These are phyloP conservation scores for Drosophila athabasca DNA, from an alignment of 1,140 invertebrate genomes.

Conservation along the genomic window DNA sequence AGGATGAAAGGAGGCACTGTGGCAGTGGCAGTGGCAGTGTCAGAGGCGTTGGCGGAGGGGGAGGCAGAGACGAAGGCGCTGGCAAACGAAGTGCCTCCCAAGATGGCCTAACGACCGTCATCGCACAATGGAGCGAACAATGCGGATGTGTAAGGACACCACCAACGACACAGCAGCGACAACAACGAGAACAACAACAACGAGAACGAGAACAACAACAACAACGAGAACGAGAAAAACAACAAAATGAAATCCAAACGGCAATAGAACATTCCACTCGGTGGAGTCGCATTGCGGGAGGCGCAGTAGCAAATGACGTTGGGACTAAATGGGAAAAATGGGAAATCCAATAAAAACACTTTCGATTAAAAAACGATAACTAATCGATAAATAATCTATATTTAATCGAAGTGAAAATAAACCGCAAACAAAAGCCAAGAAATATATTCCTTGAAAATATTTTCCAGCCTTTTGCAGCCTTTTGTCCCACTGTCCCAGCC, in stretches of 20 bases:
- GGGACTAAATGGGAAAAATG: slow-evolving; percentile 46
- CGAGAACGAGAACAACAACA: slow-evolving; percentile 3
- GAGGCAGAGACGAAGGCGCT: background rate
- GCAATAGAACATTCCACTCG: slow-evolving; percentile 77
- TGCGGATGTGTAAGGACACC: slow-evolving; percentile 56
- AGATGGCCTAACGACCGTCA: slow-evolving; percentile 74
- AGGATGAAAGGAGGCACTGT: slow-evolving; percentile 11
- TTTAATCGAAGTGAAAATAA: too few species aligned
- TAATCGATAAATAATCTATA: background rate
- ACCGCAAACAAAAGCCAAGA: too few species aligned
- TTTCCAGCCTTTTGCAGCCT: background rate
- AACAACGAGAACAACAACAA: slow-evolving; percentile 19
- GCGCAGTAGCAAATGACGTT: slow-evolving; percentile 36
- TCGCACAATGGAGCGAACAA: slow-evolving; percentile 63
- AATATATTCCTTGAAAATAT: background rate
- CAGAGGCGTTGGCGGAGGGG: background rate
- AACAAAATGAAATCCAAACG: slow-evolving; percentile 50
- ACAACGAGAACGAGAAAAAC: slow-evolving; percentile 10
- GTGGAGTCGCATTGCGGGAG: slow-evolving; percentile 53
- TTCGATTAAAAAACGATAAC: background rate
- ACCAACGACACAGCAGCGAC: slow-evolving; percentile 17
- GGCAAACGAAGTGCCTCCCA: slow-evolving; percentile 30
- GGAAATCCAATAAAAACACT: background rate
- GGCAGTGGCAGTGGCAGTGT: slow-evolving; percentile 3
- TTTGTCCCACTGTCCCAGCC: slow-evolving; percentile 42